Evolutionary conservation across 1,140 invertebrate genomes (phyloP), one percentile per base, ranked within the genome.

Genomic region (Papilio glaucus): DNA sequence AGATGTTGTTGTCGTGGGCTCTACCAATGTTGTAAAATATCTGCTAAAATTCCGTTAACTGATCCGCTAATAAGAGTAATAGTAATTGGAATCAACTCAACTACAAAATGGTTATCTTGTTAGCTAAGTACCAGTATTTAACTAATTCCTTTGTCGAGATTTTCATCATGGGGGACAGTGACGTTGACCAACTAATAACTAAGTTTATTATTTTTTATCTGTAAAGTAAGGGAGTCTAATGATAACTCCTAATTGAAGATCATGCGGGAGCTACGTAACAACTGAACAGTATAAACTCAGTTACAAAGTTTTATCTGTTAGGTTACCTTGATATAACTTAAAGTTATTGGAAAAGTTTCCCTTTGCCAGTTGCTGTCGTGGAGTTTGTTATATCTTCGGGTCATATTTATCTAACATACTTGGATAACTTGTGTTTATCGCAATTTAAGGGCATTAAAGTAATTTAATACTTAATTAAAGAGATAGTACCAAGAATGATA

Each of bases 321-420:
- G 6, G 29, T 53, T 53, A 24, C 49, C n/a, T 53, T 53, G 24
- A 53, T 53, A 53, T 49, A 49, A 53, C 49, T 53, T 53, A 10
- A 53, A 53, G 49, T 53, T 49, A 49, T 49, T 53, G 49, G 49
- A 53, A 53, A 53, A 53, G 49, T 53, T 53, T 53, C 21, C 8
- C 49, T 24, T 53, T 53, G 21, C 49, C 10, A 24, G 15, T 49
- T 49, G 18, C 15, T 33, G 29, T 10, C 21, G 49, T 24, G 49
- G 24, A 53, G 18, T 53, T 24, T 12, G 49, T 21, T 24, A 8
- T 9, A 21, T 53, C n/a, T 53, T 53, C 21, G 49, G 49, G 18
- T 24, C 21, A 53, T 53, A 24, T 33, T 33, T 33, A 33, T 21
- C 42, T 49, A 5, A 53, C 18, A 53, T 12, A 9, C 15, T 49